phyloP scores from a whole-genome alignment of 1,140 invertebrate species.

The Halictus rubicundus region DNA sequence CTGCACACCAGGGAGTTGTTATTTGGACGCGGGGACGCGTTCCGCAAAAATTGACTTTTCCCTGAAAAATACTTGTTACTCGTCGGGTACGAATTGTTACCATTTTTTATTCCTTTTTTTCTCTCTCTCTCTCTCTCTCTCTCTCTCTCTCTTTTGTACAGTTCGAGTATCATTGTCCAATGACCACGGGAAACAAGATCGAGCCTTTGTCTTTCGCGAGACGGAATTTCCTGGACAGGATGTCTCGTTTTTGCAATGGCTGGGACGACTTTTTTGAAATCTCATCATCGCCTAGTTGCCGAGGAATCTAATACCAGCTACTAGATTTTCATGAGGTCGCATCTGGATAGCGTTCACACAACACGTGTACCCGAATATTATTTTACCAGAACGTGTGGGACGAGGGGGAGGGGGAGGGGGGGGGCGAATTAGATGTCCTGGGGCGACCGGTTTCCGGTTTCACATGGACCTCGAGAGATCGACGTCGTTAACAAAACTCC shows the following conservation, averaged over 20 bases:
- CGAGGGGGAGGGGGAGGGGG: constrained; percentile 46
- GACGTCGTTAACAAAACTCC: constrained; percentile 69
- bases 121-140: too few relatives aligned
- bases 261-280: constrained; percentile 56
- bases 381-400: constrained; percentile 53
- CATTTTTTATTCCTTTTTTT: too few relatives aligned
- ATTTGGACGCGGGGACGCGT: neutral
- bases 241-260: neutral
- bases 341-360: constrained; percentile 49
- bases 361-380: constrained; percentile 62
- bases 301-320: constrained; percentile 62
- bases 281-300: constrained; percentile 49
- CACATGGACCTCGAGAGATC: constrained; percentile 48
- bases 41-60: too few relatives aligned
- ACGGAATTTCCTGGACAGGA: neutral
- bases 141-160: too few relatives aligned
- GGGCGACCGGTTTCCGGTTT: constrained; percentile 74
- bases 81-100: too few relatives aligned
- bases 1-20: neutral
- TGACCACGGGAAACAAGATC: neutral
- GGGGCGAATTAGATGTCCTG: constrained; percentile 73
- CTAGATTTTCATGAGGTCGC: constrained; percentile 59
- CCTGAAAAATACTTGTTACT: too few relatives aligned
- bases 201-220: neutral
- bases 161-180: too few relatives aligned